These are phyloP conservation scores for Leptogaster cylindrica DNA, from an alignment of 2,888 invertebrate species.

Conservation along the genomic window DNA sequence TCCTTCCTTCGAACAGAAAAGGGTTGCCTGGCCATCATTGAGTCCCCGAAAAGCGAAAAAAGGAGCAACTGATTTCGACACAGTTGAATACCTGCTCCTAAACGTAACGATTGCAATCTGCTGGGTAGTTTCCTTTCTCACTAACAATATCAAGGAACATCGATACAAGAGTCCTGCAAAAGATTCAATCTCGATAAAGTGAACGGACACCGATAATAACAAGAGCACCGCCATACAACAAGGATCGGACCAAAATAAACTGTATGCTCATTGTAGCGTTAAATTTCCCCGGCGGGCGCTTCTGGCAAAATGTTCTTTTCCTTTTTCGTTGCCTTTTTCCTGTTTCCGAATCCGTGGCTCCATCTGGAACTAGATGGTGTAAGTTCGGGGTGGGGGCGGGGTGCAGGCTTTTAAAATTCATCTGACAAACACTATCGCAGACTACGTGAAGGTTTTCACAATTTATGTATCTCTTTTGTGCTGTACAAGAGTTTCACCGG, in stretches of 20 bases:
- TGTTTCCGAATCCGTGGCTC: slow-evolving; percentile 5
- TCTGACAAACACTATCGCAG: slow-evolving; percentile 51
- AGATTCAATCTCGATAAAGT: slow-evolving; percentile 32
- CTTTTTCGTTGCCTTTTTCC: slow-evolving; percentile 6
- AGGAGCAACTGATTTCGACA: neutral
- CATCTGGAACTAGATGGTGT: neutral
- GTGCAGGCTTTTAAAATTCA: slow-evolving; percentile 51
- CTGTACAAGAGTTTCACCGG: slow-evolving; percentile 45
- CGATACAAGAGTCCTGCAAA: slow-evolving; percentile 14
- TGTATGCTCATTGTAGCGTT: slow-evolving; percentile 56
- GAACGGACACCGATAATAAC: slow-evolving; percentile 32
- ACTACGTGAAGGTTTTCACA: slow-evolving; percentile 51
- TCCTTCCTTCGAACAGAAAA: too few species aligned
- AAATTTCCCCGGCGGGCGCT: slow-evolving; percentile 57
- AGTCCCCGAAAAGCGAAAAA: too few species aligned
- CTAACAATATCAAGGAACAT: slow-evolving; percentile 16
- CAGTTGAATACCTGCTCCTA: neutral
- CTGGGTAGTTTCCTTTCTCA: neutral
- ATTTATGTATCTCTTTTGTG: slow-evolving; percentile 45
- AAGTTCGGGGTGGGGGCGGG: slow-evolving; percentile 40
- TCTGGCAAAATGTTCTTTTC: slow-evolving; percentile 42
- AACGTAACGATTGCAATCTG: slow-evolving; percentile 18
- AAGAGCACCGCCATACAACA: neutral
- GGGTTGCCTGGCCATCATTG: too few species aligned
- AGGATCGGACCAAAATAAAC: slow-evolving; percentile 47